Base-by-base conservation (phyloP, 1,140 invertebrate genomes). In the Oedothorax gibbosus region DNA sequence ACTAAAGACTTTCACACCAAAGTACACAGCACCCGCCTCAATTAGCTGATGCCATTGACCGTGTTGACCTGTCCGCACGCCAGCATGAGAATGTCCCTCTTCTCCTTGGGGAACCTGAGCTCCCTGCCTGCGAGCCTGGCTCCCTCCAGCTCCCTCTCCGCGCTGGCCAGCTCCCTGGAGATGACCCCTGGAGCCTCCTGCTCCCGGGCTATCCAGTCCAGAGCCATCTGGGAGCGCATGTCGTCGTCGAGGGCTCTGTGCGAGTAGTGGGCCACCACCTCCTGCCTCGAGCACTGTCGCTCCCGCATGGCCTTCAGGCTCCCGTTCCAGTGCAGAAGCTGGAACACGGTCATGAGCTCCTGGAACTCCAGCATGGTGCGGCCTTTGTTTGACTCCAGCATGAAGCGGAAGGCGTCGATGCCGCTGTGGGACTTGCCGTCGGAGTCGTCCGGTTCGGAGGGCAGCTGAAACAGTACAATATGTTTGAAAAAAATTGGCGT, bases 361-460 rank as follows among this genome's bases (percentile, higher is more conserved):
- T 98, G 96, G 91, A 98, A 98, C 89, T 98, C 96, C 62, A 98
- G 92, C 96, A 98, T 98, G 18, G 96, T 98, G 68, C 96, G 93
- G 0, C 96, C 96, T 88, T 95, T 95, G 91, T 97, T 97, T 69
- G 96, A 94, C 90, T 98, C 96, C 87, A 98, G 91, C 96, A 98
- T 98, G 89, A 97, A 98, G 88, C 96, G 94, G 90, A 97, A 98
- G 14, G 96, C 97, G 11, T 95, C 96, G 79, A 98, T 97, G 15
- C 96, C 96, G 11, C 81, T 84, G 50, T 84, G 81, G 12, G 81
- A 84, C 49, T 94, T 95, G 35, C 35, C 35, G 88, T 94, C 94
- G 0, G 91, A 90, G 76, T 91, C 91, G 68, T 92, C 89, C 92
- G 94, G 35, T 8, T 75, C 69, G 0, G 81, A 56, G 8, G 81